Conservation (phyloP, 1,140 invertebrate genomes). For the Aphelenchoides fujianensis region DNA sequence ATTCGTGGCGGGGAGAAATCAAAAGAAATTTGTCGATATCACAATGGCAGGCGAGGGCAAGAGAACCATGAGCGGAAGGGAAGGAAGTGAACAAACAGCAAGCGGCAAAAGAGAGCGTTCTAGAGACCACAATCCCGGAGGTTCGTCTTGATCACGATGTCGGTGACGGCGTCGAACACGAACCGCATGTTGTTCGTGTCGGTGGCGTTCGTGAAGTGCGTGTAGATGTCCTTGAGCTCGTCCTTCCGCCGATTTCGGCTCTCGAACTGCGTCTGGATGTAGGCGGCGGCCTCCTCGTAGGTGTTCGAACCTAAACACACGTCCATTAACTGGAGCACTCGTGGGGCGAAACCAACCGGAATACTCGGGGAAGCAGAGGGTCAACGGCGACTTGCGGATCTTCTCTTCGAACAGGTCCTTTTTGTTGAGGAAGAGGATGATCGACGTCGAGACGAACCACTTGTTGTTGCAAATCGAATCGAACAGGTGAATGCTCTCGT, state of each 20-base stretch:
- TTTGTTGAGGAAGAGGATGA: slow-evolving; percentile 65
- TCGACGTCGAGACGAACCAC: slow-evolving; percentile 66
- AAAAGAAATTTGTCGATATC: too few species aligned
- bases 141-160: slow-evolving; percentile 99
- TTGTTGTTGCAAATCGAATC: slow-evolving; percentile 67
- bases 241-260: slow-evolving; percentile 72
- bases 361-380: slow-evolving; percentile 67
- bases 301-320: slow-evolving; percentile 68
- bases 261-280: slow-evolving; percentile 84
- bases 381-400: slow-evolving; percentile 65
- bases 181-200: slow-evolving; percentile 74
- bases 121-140: too few species aligned
- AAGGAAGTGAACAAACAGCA: too few species aligned
- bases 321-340: background rate
- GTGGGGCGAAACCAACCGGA: slow-evolving; percentile 71
- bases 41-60: too few species aligned
- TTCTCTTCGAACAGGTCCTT: slow-evolving; percentile 67
- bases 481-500: slow-evolving; percentile 67
- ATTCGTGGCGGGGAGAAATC: too few species aligned
- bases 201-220: slow-evolving; percentile 27
- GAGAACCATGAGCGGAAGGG: too few species aligned
- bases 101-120: too few species aligned
- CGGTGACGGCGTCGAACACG: slow-evolving; percentile 98
- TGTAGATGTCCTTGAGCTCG: slow-evolving; percentile 52
- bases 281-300: slow-evolving; percentile 80